phyloP scores from a whole-genome alignment of 2,113 vertebrate species.

The Turdus rufiventris region DNA sequence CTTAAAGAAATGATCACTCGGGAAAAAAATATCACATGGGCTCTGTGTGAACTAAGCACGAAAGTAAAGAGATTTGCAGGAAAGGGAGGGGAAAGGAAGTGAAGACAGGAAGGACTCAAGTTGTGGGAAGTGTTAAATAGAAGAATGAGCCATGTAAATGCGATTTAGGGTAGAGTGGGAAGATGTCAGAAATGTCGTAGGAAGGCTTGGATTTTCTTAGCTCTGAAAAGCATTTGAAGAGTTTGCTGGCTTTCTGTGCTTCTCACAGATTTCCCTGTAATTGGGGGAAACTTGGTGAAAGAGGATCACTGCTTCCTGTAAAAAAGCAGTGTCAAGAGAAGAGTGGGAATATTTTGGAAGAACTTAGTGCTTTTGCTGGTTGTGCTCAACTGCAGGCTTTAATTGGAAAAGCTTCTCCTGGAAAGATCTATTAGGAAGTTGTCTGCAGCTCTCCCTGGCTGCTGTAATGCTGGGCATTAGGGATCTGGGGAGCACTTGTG shows the following conservation, averaged over 20 bases:
- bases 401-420: neutral
- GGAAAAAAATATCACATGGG: neutral
- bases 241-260: neutral
- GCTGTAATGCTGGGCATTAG: neutral
- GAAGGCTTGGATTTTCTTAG: slow-evolving; percentile 34
- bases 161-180: slow-evolving; percentile 38
- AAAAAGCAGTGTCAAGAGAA: neutral
- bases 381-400: neutral
- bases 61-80: neutral
- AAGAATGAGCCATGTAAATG: slow-evolving; percentile 20
- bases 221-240: neutral
- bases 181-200: slow-evolving; percentile 28
- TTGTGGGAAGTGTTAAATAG: slow-evolving; percentile 47
- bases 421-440: neutral
- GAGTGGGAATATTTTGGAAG: neutral
- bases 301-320: neutral
- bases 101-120: slow-evolving; percentile 1
- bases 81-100: slow-evolving; percentile 13
- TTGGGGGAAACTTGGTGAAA: neutral
- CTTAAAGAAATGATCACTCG: neutral
- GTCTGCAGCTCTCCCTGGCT: neutral
- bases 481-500: neutral
- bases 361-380: neutral
- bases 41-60: neutral
- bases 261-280: neutral